Conservation (phyloP, 2,797 vertebrate species). For the Chanos chanos region DNA sequence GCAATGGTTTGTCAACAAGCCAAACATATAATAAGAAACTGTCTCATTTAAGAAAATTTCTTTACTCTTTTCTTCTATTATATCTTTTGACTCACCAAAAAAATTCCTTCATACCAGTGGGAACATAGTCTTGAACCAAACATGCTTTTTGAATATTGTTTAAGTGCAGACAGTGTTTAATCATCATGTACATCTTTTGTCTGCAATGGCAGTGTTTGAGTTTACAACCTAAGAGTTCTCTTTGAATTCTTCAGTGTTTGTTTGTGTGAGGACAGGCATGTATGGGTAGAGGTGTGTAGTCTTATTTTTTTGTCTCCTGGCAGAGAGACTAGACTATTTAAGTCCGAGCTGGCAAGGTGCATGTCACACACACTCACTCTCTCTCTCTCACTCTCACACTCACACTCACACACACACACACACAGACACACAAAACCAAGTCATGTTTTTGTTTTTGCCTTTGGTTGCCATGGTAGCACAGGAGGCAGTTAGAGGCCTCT, state of each 20-base stretch:
- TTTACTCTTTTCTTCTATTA: no score
- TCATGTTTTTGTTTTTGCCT: conserved; percentile 22
- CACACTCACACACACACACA: conserved; percentile 7
- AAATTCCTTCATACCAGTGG: no score
- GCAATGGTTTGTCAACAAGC: no score
- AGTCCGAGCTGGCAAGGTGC: background rate
- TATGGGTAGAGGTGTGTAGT: no score
- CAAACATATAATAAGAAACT: no score
- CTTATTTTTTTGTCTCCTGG: background rate
- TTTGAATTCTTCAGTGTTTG: background rate
- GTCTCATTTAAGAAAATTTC: no score
- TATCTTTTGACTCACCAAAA: no score
- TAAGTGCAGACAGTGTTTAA: no score
- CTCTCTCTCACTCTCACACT: background rate
- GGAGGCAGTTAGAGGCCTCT: conserved; percentile 17
- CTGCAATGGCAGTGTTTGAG: no score
- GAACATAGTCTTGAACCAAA: no score
- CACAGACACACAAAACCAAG: background rate
- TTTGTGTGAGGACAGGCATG: background rate
- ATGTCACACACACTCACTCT: background rate
- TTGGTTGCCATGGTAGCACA: conserved; percentile 26
- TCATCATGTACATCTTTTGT: no score
- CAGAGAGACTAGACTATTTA: background rate
- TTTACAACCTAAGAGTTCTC: background rate
- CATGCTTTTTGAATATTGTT: no score